A percentile compares a stretch with the other conserved stretches of the same genome.
These are phyloP conservation scores for Branchinecta lindahli DNA, from an alignment of 1,140 invertebrate genomes.

Conservation along the genomic window DNA sequence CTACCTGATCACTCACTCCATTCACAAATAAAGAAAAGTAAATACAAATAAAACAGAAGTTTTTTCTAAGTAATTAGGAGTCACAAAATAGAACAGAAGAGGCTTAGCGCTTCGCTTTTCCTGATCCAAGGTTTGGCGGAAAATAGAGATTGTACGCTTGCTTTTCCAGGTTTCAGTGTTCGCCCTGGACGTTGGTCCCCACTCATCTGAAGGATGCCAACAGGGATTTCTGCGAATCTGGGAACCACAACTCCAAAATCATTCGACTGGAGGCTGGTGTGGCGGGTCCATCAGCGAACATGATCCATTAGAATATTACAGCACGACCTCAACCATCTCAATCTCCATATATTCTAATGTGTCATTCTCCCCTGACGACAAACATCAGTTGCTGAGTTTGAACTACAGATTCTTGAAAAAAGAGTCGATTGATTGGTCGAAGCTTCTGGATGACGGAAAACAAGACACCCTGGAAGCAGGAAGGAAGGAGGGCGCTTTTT, in stretches of 20 bases:
- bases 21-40: no score
- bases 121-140: no score
- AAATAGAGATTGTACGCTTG: no score
- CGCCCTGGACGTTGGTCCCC: background rate
- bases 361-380: background rate
- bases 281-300: background rate
- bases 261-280: background rate
- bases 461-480: no score
- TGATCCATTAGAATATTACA: background rate
- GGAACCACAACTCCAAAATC: background rate
- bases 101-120: no score
- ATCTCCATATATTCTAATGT: background rate
- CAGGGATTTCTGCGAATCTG: background rate
- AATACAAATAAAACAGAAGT: no score
- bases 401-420: background rate
- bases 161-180: background rate
- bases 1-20: no score
- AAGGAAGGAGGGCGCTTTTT: no score
- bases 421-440: no score
- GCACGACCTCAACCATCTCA: background rate
- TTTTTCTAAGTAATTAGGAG: no score
- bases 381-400: background rate
- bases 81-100: no score
- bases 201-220: background rate
- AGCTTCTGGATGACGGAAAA: no score